phyloP scores from a whole-genome alignment of 2,113 vertebrate genomes.

The Cryptotis parvus region DNA sequence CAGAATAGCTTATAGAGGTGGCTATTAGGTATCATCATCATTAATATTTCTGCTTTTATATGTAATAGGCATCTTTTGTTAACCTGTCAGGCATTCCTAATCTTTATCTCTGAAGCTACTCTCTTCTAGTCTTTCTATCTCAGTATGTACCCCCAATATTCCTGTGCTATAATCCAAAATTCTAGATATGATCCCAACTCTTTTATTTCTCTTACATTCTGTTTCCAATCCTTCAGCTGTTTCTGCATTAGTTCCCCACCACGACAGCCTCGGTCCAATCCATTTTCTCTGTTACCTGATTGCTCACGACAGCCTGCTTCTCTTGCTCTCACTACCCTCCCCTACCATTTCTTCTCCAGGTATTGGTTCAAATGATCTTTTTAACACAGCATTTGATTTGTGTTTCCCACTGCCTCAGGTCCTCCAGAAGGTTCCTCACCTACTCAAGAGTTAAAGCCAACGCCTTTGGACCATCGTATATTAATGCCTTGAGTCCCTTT shows the following conservation, averaged over 20 bases:
- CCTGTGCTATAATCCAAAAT: too few species aligned
- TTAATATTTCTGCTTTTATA: background rate
- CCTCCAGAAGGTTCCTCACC: background rate
- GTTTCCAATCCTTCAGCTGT: too few species aligned
- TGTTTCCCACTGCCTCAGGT: background rate
- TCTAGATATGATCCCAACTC: constrained; percentile 3
- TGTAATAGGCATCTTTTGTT: background rate
- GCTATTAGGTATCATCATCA: background rate
- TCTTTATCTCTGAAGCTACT: background rate
- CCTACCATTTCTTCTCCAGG: background rate
- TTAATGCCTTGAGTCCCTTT: constrained; percentile 15
- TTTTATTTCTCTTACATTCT: background rate
- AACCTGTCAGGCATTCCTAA: background rate
- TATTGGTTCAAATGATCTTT: background rate
- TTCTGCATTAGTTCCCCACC: too few species aligned
- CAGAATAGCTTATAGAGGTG: background rate
- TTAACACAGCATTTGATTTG: background rate
- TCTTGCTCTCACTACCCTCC: background rate
- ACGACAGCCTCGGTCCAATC: too few species aligned
- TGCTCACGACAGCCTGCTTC: too few species aligned
- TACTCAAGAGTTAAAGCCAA: too few species aligned
- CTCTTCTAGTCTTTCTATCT: background rate
- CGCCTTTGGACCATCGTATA: background rate
- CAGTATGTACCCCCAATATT: too few species aligned
- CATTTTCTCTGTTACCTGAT: too few species aligned